Evolutionary conservation across 2,888 invertebrate species (phyloP).

Genomic region (Thumatha senex): DNA sequence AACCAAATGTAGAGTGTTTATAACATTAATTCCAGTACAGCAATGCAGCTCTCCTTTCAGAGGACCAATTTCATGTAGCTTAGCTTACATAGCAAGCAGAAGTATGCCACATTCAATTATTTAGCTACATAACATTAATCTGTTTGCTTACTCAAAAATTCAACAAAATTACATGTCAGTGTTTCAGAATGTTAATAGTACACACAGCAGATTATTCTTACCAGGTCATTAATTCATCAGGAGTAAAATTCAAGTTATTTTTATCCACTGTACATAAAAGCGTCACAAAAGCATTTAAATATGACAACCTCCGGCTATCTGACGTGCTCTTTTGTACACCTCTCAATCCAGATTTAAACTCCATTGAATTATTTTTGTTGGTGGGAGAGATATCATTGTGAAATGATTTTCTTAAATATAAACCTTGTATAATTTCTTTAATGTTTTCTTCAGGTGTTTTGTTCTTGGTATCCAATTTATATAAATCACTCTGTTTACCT

Average conservation of each 20-base stretch:
- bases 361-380: slow-evolving; percentile 59
- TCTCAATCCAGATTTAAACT: slow-evolving; percentile 82
- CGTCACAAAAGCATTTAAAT: slow-evolving; percentile 94
- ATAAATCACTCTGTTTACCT: slow-evolving; percentile 86
- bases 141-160: no score
- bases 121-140: no score
- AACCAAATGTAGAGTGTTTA: no score
- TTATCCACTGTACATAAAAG: slow-evolving; percentile 87
- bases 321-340: slow-evolving; percentile 86
- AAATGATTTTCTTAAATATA: slow-evolving; percentile 76
- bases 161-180: no score
- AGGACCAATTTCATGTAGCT: no score
- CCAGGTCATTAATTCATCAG: slow-evolving; percentile 89
- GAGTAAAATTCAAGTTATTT: slow-evolving; percentile 87
- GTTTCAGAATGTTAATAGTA: no score
- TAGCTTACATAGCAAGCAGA: no score
- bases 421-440: slow-evolving; percentile 84
- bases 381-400: slow-evolving; percentile 72
- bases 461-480: slow-evolving; percentile 83
- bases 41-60: no score
- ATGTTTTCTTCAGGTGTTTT: slow-evolving; percentile 85
- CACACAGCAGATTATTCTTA: no score
- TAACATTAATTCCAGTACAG: no score
- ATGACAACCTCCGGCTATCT: slow-evolving; percentile 91
- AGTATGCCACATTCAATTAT: no score